Evolutionary conservation across 2,797 vertebrate genomes (phyloP).

Genomic region (Serranus cabrilla): DNA sequence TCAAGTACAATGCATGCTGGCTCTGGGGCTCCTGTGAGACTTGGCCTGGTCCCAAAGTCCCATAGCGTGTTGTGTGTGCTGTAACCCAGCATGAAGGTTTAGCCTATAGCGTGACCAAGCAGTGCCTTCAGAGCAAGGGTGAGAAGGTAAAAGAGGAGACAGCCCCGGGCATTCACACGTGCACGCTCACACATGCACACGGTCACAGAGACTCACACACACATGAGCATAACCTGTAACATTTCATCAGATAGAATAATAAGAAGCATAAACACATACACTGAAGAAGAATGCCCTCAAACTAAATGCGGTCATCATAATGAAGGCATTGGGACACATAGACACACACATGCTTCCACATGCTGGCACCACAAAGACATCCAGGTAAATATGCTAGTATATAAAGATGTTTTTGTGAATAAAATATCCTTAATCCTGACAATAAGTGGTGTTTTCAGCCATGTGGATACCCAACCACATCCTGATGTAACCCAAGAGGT

Average conservation of each 20-base stretch:
- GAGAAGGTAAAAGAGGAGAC: slow-evolving; percentile 55
- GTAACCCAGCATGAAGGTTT: slow-evolving; percentile 58
- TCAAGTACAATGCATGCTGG: not conserved
- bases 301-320: slow-evolving; percentile 1
- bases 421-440: not conserved
- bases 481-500: too few species aligned
- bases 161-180: slow-evolving; percentile 10
- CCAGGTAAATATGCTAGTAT: not conserved
- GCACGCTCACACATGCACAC: not conserved
- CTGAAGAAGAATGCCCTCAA: not conserved
- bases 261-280: not conserved
- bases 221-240: not conserved
- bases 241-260: not conserved
- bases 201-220: not conserved
- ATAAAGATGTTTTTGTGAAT: too few species aligned
- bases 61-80: slow-evolving; percentile 56
- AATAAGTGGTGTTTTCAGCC: not conserved
- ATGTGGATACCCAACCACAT: too few species aligned
- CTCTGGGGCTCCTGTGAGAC: slow-evolving; percentile 27
- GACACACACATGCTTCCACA: not conserved
- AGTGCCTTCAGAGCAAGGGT: slow-evolving; percentile 45
- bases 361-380: not conserved
- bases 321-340: not conserved
- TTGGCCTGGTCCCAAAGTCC: slow-evolving; percentile 39
- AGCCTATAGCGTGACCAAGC: slow-evolving; percentile 61